Percentiles rank a stretch among this genome's conserved stretches.
Conservation (phyloP, 37 sponge, comb jelly and placozoan species). For the Spongilla lacustris region DNA sequence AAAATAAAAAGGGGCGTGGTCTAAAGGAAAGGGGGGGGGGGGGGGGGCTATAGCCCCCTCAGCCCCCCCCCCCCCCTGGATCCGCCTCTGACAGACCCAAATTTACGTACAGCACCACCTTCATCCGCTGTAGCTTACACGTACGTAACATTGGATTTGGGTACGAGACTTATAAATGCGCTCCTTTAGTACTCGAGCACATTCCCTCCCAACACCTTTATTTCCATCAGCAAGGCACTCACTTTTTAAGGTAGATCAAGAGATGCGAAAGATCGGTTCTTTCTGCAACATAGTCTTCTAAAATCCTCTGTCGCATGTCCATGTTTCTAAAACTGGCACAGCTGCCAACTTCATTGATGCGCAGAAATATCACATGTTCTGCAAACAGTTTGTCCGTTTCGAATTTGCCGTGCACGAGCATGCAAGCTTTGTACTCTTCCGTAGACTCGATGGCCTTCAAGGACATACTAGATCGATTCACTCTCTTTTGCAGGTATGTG, state of each 20-base stretch:
- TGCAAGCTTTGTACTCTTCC: slow-evolving; percentile 5
- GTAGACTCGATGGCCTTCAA: neutral
- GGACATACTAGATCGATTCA: neutral
- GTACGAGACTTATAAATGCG: no score
- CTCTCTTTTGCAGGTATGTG: slow-evolving; percentile 18
- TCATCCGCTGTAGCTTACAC: no score
- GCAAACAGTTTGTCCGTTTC: slow-evolving; percentile 7
- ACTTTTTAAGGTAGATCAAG: neutral
- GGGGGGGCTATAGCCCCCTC: no score
- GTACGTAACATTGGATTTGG: no score
- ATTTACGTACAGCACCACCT: no score
- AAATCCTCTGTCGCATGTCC: neutral
- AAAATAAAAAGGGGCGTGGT: no score
- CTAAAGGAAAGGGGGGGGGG: no score
- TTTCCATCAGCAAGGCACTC: no score
- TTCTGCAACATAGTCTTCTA: neutral
- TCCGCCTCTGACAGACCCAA: no score
- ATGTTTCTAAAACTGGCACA: neutral
- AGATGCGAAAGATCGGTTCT: neutral
- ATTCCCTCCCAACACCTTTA: no score
- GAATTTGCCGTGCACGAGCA: neutral
- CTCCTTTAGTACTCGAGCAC: no score
- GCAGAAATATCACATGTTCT: neutral
- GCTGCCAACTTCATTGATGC: neutral
- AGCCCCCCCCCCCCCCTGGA: no score